A percentile compares a stretch with the other conserved stretches of the same genome.
Conservation (phyloP, 2,113 vertebrate species). For the Neopipo cinnamomea region DNA sequence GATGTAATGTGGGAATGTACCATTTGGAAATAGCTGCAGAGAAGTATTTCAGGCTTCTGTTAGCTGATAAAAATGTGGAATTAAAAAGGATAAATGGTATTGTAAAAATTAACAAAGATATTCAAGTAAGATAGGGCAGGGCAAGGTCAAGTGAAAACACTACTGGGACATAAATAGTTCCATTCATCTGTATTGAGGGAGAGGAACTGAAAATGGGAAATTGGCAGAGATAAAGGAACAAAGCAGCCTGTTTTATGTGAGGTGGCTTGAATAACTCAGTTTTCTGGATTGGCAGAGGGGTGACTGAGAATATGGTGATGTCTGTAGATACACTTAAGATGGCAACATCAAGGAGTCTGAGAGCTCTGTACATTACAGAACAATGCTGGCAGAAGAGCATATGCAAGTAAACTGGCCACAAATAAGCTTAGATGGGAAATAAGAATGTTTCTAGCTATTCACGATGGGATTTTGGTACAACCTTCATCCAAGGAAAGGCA, state of each 20-base stretch:
- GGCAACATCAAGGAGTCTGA: not conserved
- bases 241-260: not conserved
- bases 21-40: not conserved
- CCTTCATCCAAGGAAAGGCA: not conserved
- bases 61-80: not conserved
- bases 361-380: not conserved
- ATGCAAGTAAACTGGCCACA: not conserved
- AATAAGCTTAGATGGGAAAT: not conserved
- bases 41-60: not conserved
- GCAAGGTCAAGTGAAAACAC: not conserved
- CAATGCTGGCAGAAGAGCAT: not conserved
- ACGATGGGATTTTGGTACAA: fast-evolving
- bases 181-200: not conserved
- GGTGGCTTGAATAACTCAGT: not conserved
- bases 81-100: not conserved
- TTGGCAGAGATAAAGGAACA: not conserved
- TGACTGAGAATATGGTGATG: not conserved
- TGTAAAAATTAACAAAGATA: not conserved
- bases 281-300: not conserved
- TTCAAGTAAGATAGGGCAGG: not conserved
- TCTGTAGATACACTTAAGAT: not conserved
- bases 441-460: not conserved
- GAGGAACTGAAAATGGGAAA: not conserved
- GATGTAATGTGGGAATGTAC: not conserved
- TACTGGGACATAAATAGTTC: not conserved